phyloP scores from a whole-genome alignment of 1,140 invertebrate species.

The Lepidurus arcticus region DNA sequence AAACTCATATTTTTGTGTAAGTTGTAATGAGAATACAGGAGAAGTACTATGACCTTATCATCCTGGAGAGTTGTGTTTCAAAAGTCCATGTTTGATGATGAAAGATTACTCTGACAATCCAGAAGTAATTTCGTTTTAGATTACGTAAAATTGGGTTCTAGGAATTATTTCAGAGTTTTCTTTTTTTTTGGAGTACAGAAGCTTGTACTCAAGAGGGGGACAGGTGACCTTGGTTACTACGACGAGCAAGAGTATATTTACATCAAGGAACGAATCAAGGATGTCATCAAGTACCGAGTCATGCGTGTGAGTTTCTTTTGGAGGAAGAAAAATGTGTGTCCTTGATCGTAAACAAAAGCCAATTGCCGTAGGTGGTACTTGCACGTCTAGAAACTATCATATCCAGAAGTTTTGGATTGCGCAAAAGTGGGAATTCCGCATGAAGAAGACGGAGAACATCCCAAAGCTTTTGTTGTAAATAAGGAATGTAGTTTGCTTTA shows the following conservation, averaged over 20 bases:
- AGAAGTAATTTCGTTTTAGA: no score
- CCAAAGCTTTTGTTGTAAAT: slow-evolving; percentile 38
- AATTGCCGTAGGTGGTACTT: slow-evolving; percentile 38
- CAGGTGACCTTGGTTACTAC: slow-evolving; percentile 47
- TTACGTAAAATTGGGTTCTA: no score
- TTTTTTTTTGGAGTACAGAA: no score
- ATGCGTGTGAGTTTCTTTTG: background rate
- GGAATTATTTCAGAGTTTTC: no score
- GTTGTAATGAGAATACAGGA: no score
- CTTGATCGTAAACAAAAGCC: slow-evolving; percentile 1
- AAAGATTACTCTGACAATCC: no score
- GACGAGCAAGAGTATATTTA: slow-evolving; percentile 37
- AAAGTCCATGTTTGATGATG: no score
- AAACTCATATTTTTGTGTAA: no score
- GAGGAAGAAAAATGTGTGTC: background rate
- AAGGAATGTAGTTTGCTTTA: slow-evolving; percentile 22
- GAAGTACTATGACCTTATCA: no score
- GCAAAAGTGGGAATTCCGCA: slow-evolving; percentile 49
- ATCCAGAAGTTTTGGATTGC: slow-evolving; percentile 45
- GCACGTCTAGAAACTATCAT: slow-evolving; percentile 39
- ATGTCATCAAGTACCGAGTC: slow-evolving; percentile 34
- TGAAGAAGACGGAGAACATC: slow-evolving; percentile 45
- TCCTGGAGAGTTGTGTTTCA: no score
- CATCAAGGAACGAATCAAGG: slow-evolving; percentile 39
- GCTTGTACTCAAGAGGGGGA: slow-evolving; percentile 41